Conservation (phyloP, 2,797 vertebrate genomes). For the Psittacula echo region DNA sequence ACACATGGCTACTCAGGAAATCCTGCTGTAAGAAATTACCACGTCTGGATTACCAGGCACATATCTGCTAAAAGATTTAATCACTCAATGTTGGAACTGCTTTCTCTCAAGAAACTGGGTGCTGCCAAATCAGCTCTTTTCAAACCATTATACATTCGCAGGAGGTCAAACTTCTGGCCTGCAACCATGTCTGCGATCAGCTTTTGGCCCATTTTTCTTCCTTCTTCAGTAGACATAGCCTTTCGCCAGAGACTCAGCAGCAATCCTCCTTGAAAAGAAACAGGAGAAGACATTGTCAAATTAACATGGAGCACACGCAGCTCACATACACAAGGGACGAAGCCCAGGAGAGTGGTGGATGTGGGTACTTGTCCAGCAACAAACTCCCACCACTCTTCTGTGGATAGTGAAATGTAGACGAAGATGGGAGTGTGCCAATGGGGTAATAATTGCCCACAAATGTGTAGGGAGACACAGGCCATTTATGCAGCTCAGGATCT, state of each 20-base stretch:
- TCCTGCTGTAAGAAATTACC: slow-evolving; percentile 8
- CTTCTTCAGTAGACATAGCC: slow-evolving; percentile 71
- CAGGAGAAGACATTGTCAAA: neutral
- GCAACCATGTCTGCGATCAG: slow-evolving; percentile 30
- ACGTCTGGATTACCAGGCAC: neutral
- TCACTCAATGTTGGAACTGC: neutral
- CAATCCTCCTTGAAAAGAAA: slow-evolving; percentile 59
- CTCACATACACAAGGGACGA: accelerated
- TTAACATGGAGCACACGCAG: neutral
- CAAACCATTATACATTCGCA: neutral
- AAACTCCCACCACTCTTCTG: neutral
- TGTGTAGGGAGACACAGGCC: neutral
- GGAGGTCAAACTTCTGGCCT: neutral
- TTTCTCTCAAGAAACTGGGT: neutral
- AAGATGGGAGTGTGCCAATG: neutral
- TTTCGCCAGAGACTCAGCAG: slow-evolving; percentile 64
- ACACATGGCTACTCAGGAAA: neutral
- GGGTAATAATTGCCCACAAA: neutral
- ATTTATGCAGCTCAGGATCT: neutral
- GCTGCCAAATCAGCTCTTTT: neutral
- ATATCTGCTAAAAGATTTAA: neutral
- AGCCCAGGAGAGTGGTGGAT: neutral
- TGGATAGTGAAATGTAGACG: neutral
- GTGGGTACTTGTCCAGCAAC: neutral
- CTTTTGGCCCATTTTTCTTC: slow-evolving; percentile 46